Evolutionary conservation across 2,888 invertebrate genomes (phyloP).

Genomic region (Ophion ventricosus): DNA sequence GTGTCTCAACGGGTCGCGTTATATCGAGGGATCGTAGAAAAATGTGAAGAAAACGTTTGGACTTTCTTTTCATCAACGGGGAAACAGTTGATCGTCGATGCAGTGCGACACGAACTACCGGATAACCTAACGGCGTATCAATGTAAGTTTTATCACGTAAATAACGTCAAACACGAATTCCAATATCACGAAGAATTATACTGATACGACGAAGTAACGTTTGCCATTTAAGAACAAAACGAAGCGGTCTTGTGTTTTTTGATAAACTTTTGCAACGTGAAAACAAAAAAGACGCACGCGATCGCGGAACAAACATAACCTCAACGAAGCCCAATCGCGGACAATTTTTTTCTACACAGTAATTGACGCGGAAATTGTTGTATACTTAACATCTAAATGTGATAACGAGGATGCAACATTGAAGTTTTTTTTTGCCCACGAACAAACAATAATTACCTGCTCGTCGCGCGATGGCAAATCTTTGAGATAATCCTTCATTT

Average conservation of each 20-base stretch:
- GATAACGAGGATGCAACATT: not conserved
- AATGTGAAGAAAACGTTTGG: slow-evolving; percentile 52
- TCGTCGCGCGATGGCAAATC: slow-evolving; percentile 90
- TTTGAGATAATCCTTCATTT: slow-evolving; percentile 87
- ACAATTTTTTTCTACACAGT: not conserved
- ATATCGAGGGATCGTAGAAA: slow-evolving; percentile 20
- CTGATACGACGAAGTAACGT: not conserved
- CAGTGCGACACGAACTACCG: slow-evolving; percentile 27
- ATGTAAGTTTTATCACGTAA: slow-evolving; percentile 53
- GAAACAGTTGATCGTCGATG: slow-evolving; percentile 36
- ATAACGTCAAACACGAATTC: not conserved
- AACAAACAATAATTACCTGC: slow-evolving; percentile 82
- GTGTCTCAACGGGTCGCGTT: slow-evolving; percentile 23
- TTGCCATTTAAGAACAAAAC: not conserved
- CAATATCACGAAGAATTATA: not conserved
- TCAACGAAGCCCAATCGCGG: slow-evolving; percentile 31
- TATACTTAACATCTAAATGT: not conserved
- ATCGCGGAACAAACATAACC: slow-evolving; percentile 62
- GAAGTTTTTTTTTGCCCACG: not conserved
- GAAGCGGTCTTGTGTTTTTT: not conserved
- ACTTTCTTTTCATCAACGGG: slow-evolving; percentile 10
- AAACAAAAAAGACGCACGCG: slow-evolving; percentile 41
- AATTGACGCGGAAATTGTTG: not conserved
- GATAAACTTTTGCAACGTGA: not conserved
- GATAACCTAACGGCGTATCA: slow-evolving; percentile 57